Conservation (phyloP, 2,888 invertebrate species). For the Ferrisia virgata region DNA sequence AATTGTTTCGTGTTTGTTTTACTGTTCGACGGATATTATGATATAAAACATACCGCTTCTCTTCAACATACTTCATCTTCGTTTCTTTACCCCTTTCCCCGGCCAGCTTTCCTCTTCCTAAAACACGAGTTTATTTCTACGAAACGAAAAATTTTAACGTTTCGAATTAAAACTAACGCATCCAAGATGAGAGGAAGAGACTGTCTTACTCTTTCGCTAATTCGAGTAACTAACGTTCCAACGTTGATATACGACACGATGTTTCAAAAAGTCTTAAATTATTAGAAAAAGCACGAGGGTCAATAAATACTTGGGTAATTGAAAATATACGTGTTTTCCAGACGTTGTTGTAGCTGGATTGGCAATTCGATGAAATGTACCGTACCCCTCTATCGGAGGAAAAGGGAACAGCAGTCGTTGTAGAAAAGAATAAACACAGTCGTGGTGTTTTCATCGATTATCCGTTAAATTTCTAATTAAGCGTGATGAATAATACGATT, state of each 20-base stretch:
- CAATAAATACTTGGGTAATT: neutral
- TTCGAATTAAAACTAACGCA: neutral
- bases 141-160: neutral
- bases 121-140: too few relatives aligned
- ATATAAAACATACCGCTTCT: too few relatives aligned
- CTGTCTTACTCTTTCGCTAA: too few relatives aligned
- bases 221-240: neutral
- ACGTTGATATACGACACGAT: neutral
- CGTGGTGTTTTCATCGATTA: neutral
- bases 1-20: too few relatives aligned
- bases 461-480: conserved; percentile 29
- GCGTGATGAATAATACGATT: neutral
- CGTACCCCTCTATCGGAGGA: too few relatives aligned
- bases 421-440: neutral
- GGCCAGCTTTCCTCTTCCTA: too few relatives aligned
- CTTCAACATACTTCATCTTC: too few relatives aligned
- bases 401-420: neutral
- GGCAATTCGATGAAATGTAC: neutral
- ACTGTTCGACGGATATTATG: too few relatives aligned
- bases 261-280: neutral
- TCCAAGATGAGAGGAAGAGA: neutral
- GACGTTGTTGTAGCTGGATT: neutral
- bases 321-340: too few relatives aligned
- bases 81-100: too few relatives aligned
- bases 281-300: too few relatives aligned